phyloP scores from a whole-genome alignment of 2,113 vertebrate species.

The Ahaetulla prasina region DNA sequence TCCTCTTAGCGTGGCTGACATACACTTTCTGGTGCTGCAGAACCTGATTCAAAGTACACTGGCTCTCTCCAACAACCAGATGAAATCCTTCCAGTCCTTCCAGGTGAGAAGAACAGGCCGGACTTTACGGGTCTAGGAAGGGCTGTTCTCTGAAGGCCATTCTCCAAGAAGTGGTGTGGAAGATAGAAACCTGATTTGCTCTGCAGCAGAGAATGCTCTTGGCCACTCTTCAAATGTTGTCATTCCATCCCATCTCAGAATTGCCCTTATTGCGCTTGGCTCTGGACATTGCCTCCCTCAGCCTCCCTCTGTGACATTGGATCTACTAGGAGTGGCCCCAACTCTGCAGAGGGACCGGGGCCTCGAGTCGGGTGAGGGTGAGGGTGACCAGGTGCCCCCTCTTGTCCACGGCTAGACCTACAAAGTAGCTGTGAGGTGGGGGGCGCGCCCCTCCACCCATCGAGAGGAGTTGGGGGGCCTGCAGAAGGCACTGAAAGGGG shows the following conservation, averaged over 20 bases:
- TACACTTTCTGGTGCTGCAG: constrained; percentile 85
- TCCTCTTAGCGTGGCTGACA: constrained; percentile 78
- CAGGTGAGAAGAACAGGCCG: constrained; percentile 65
- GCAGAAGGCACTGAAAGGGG: background rate
- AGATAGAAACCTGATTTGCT: background rate
- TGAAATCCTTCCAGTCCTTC: constrained; percentile 85
- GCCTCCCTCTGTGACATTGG: background rate
- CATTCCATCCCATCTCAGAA: background rate
- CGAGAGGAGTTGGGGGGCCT: too few species aligned
- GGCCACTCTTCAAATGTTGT: background rate
- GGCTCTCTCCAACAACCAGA: constrained; percentile 87
- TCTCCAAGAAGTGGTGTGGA: background rate
- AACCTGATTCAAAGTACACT: constrained; percentile 93
- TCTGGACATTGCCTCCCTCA: background rate
- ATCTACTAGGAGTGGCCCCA: background rate
- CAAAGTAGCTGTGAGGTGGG: background rate
- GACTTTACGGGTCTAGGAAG: background rate
- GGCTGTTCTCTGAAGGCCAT: background rate
- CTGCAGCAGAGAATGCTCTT: background rate
- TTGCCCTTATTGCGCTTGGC: background rate
- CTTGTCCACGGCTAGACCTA: background rate
- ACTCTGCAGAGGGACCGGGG: background rate
- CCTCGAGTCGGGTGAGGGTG: too few species aligned
- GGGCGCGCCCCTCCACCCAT: background rate
- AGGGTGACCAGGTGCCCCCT: background rate